Evolutionary conservation across 1,140 invertebrate species (phyloP).

Genomic region (Calephelis virginiensis): DNA sequence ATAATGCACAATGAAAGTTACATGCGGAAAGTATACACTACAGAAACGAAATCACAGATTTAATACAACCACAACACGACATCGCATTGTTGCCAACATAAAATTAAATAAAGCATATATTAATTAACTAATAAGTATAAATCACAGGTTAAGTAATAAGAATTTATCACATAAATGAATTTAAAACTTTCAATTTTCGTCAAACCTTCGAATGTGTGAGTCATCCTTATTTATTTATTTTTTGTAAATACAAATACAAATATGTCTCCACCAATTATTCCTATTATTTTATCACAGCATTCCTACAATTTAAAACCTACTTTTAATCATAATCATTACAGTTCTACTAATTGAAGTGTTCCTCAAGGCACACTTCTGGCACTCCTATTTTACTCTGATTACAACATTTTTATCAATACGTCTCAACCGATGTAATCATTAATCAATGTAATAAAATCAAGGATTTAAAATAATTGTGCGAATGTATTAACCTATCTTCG

Average conservation of each 20-base stretch:
- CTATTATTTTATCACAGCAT: constrained; percentile 53
- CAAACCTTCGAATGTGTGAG: constrained; percentile 42
- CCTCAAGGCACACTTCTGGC: constrained; percentile 58
- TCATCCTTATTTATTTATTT: constrained; percentile 24
- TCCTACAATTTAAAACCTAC: constrained; percentile 46
- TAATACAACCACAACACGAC: constrained; percentile 50
- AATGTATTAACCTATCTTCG: too few species aligned
- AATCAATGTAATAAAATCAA: neutral
- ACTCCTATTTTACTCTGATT: constrained; percentile 32
- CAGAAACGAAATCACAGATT: constrained; percentile 68
- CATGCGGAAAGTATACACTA: constrained; percentile 51
- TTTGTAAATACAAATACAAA: constrained; percentile 30
- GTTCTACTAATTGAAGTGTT: constrained; percentile 34
- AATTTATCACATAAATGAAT: constrained; percentile 45
- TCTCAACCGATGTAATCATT: neutral
- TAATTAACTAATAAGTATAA: constrained; percentile 52
- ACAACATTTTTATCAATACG: neutral
- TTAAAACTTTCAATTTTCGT: constrained; percentile 24
- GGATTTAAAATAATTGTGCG: too few species aligned
- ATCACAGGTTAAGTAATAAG: constrained; percentile 60
- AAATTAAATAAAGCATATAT: constrained; percentile 34
- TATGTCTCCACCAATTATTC: constrained; percentile 33
- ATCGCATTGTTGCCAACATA: constrained; percentile 33
- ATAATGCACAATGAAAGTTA: constrained; percentile 55
- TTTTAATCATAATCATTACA: constrained; percentile 25